phyloP scores from a whole-genome alignment of 2,113 vertebrate genomes.

The Lamprotornis superbus region DNA sequence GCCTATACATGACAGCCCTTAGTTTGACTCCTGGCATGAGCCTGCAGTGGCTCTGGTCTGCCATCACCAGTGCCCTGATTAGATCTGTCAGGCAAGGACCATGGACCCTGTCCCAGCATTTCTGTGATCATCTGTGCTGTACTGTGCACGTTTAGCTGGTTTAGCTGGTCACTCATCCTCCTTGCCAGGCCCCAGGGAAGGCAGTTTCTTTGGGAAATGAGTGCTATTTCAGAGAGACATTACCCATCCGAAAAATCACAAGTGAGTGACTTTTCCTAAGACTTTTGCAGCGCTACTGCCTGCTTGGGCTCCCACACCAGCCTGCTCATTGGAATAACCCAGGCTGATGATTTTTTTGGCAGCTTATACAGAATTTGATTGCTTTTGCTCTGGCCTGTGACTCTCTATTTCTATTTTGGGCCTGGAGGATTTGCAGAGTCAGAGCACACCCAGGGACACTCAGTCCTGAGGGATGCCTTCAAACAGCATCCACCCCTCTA shows the following conservation, averaged over 20 bases:
- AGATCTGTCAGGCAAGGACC: background rate
- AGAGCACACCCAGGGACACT: background rate
- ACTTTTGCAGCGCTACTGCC: background rate
- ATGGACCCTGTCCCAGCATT: background rate
- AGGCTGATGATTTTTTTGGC: background rate
- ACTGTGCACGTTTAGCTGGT: background rate
- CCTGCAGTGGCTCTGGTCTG: background rate
- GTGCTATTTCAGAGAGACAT: background rate
- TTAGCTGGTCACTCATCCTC: background rate
- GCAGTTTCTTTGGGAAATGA: background rate
- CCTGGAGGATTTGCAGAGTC: background rate
- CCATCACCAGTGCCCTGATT: fast-evolving
- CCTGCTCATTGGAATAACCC: background rate
- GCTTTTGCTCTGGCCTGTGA: background rate
- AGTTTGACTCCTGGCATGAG: background rate
- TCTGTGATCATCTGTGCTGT: fast-evolving
- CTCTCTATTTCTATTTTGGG: background rate
- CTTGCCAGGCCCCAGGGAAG: background rate
- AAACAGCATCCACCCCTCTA: background rate
- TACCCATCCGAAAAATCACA: background rate
- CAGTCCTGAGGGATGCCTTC: background rate
- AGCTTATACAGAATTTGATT: background rate
- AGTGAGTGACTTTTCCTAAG: background rate
- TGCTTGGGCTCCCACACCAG: background rate
- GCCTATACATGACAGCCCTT: background rate